Base-by-base conservation (phyloP, 2,797 vertebrate species). In the Semotilus atromaculatus region DNA sequence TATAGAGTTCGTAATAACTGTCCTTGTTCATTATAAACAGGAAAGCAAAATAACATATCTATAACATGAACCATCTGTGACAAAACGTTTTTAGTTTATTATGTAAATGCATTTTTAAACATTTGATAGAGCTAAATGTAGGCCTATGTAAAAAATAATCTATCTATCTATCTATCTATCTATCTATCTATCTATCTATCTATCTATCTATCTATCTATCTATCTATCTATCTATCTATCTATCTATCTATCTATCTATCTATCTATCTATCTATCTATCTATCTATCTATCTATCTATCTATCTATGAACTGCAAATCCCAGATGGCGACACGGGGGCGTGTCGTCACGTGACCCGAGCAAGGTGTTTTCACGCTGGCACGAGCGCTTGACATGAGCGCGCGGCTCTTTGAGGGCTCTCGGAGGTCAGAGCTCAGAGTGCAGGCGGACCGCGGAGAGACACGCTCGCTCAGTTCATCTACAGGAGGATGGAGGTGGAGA, bases 401-500 rank as follows among this genome's bases (percentile, higher is more conserved):
- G 48, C 60, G 72, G 72, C 40, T 72, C 53, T 58, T 31, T 43
- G 80, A 76, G 71, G 81, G 70, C 71, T 82, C 38, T 21, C 70
- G n/a, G 81, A 83, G 82, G 73, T 84, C 83, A 79, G 83, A 80
- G 31, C 62, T 60, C 80, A 71, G 80, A 67, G 29, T 26, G 60
- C 45, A 29, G 53, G 67, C 64, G 83, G 75, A 79, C 83, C 66
- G 51, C 4, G 19, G 64, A 72, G 67, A 79, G 75, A 84, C 75
- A 76, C 72, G 62, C 45, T 38, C 60, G 62, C 81, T 29, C 14
- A 40, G 62, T 55, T 60, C 48, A 84, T 77, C 74, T 70, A 45
- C 45, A 66, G 89, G 90, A 95, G 92, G 91, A 96, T 96, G 95
- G 95, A 96, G 92, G 85, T 95, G 86, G 94, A 95, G 88, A 94